phyloP scores from a whole-genome alignment of 1,140 invertebrate species.

The Calliopsis andreniformis region DNA sequence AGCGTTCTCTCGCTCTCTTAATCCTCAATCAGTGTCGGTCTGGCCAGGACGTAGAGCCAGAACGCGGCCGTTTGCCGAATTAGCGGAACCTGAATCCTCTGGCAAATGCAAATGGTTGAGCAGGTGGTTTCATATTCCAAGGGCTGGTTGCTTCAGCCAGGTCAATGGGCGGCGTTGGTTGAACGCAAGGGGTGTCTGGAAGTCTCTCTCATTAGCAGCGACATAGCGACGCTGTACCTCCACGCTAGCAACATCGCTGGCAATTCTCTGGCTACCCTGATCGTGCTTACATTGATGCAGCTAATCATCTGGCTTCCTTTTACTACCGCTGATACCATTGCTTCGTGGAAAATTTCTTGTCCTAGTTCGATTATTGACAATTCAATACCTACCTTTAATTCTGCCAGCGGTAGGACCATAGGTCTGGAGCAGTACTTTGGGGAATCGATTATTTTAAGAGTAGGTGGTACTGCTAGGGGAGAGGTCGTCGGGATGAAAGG shows the following conservation, averaged over 20 bases:
- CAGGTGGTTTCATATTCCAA: slow-evolving; percentile 61
- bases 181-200: slow-evolving; percentile 36
- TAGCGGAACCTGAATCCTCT: slow-evolving; percentile 44
- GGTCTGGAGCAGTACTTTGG: too few relatives aligned
- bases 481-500: too few relatives aligned
- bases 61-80: slow-evolving; percentile 38
- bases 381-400: too few relatives aligned
- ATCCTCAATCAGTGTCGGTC: slow-evolving; percentile 28
- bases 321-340: too few relatives aligned
- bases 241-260: not conserved
- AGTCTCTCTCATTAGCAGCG: slow-evolving; percentile 54
- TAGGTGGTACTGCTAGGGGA: too few relatives aligned
- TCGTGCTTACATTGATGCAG: not conserved
- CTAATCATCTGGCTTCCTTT: slow-evolving; percentile 5
- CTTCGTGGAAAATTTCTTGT: not conserved
- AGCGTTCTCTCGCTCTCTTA: slow-evolving; percentile 16
- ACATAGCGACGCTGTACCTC: slow-evolving; percentile 28
- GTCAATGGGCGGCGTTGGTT: slow-evolving; percentile 24
- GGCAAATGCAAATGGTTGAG: slow-evolving; percentile 36
- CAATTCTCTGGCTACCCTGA: slow-evolving; percentile 15
- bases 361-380: too few relatives aligned
- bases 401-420: too few relatives aligned
- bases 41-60: slow-evolving; percentile 1
- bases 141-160: slow-evolving; percentile 28
- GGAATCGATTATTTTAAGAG: too few relatives aligned